A percentile compares a stretch with the other conserved stretches of the same genome.
These are phyloP conservation scores for Chaetura pelagica DNA, from an alignment of 2,113 vertebrate species.

Conservation along the genomic window DNA sequence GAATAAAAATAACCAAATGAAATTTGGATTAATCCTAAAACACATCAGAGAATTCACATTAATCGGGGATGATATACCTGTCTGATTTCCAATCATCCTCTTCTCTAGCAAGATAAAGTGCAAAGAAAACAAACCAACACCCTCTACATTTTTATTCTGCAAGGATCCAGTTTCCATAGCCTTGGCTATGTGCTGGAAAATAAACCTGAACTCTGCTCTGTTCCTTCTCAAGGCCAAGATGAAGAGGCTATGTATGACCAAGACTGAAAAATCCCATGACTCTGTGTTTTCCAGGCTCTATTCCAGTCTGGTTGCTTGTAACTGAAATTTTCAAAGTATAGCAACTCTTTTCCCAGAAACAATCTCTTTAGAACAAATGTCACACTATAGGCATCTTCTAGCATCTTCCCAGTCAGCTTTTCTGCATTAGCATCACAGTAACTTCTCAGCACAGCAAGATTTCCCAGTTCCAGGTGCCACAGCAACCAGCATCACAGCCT, in stretches of 20 bases:
- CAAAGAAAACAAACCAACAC: conserved; percentile 20
- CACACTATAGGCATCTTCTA: background rate
- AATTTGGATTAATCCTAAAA: conserved; percentile 10
- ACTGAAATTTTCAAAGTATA: background rate
- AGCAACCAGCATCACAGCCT: background rate
- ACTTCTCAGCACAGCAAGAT: background rate
- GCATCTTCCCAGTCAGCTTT: background rate
- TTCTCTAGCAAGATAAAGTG: background rate
- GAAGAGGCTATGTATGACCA: background rate
- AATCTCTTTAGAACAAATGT: background rate
- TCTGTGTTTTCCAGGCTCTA: background rate
- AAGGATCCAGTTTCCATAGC: background rate
- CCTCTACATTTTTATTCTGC: background rate
- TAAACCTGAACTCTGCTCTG: background rate
- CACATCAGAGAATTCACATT: background rate
- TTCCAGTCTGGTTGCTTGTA: background rate
- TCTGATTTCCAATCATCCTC: background rate
- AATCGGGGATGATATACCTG: background rate
- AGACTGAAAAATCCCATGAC: background rate
- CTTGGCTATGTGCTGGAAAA: background rate
- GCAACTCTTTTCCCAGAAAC: background rate
- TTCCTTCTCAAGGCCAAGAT: background rate
- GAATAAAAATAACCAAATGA: conserved; percentile 17
- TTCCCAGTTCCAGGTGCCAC: background rate
- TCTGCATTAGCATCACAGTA: background rate